Base-by-base conservation (phyloP, 53 echinoderm and acorn worm species). In the Apostichopus leukothele region DNA sequence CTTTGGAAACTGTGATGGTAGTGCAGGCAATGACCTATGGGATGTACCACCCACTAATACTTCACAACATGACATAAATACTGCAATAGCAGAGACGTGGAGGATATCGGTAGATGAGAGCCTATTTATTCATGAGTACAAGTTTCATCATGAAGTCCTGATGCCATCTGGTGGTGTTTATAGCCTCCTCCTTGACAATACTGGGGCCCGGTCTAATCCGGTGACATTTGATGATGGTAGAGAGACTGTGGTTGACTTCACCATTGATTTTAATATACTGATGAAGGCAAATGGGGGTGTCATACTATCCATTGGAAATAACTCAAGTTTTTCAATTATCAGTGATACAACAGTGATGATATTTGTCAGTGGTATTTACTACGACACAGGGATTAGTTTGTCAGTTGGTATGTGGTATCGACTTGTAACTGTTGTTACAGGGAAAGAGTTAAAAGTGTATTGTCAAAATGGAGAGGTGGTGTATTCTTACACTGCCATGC, bases 211-310 rank as follows among this genome's bases (percentile, higher is more conserved):
- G 20, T 93, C 94, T 22, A 76, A 89, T 52, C 96, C 96, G 50
- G 27, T 93, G 25, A 86, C 86, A 39, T 87, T 76, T 60, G 19
- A 79, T 39, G 79, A 7, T 10, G 76, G 86, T 27, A 59, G 22
- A 8, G 12, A 78, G 11, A 74, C 75, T 5, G 12, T 71, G 5
- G 76, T 66, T 50, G 93, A 94, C 74, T 66, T 93, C 50, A 96
- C 96, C 13, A 86, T 94, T n/a, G 94, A 96, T 74, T 96, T 96
- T 83, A 89, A 89, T 61, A 86, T 94, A 6, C 88, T 88, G 73
- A 53, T 94, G 4, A 88, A 87, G 73, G 52, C 63, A 4, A 87
- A 85, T 23, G 91, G 91, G 14, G 96, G 96, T 60, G 94, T 96
- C 13, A 93, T 96, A 20, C 19, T 96, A 77, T 88, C 96, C n/a